phyloP scores from a whole-genome alignment of 2,888 invertebrate genomes.

The Carpatolechia fugitivella region DNA sequence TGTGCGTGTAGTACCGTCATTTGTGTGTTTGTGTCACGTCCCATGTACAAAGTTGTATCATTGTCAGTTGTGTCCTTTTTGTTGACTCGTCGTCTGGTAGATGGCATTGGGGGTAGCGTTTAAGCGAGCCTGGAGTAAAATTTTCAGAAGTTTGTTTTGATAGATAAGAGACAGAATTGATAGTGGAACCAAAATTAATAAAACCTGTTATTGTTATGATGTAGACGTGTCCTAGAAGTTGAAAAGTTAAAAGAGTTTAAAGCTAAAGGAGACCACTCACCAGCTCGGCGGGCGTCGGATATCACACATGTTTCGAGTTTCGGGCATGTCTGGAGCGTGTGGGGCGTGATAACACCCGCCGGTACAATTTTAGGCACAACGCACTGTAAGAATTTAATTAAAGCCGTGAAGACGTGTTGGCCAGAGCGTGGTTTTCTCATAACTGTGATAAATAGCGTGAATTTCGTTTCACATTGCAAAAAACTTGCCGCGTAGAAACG shows the following conservation, averaged over 20 bases:
- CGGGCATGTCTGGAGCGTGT: slow-evolving; percentile 54
- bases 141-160: slow-evolving; percentile 8
- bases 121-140: no score
- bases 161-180: slow-evolving; percentile 16
- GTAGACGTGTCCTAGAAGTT: not conserved
- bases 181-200: slow-evolving; percentile 5
- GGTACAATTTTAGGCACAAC: slow-evolving; percentile 58
- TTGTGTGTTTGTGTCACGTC: slow-evolving; percentile 60
- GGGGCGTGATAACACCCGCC: slow-evolving; percentile 40
- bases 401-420: slow-evolving; percentile 70
- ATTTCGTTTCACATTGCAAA: slow-evolving; percentile 64
- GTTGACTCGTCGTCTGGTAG: slow-evolving; percentile 63
- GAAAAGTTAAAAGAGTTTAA: not conserved
- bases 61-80: slow-evolving; percentile 44
- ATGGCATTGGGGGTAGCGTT: slow-evolving; percentile 65
- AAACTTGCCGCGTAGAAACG: slow-evolving; percentile 72
- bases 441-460: slow-evolving; percentile 72
- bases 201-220: not conserved
- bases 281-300: slow-evolving; percentile 34
- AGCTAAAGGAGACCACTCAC: slow-evolving; percentile 60
- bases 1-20: slow-evolving; percentile 62
- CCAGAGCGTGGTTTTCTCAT: slow-evolving; percentile 71
- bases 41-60: slow-evolving; percentile 58
- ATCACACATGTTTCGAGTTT: slow-evolving; percentile 43
- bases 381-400: slow-evolving; percentile 65